A percentile compares a stretch with the other conserved stretches of the same genome.
Evolutionary conservation across 2,113 vertebrate genomes (phyloP).

Genomic region (Carassius auratus): DNA sequence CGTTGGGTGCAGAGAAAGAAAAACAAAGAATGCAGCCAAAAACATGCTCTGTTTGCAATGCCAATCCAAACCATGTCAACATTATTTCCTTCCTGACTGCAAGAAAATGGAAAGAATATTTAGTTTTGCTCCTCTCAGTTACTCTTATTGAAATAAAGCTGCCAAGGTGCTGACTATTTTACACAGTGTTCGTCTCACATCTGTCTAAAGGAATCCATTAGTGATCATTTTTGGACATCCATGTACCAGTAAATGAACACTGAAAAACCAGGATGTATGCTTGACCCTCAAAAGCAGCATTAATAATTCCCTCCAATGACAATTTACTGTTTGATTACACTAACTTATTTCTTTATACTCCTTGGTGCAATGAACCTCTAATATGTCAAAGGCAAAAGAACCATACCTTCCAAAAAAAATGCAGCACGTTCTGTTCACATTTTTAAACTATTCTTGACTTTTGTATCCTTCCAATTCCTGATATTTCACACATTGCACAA

Average conservation of each 20-base stretch:
- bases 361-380: slow-evolving; percentile 42
- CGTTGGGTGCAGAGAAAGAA: slow-evolving; percentile 30
- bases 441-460: slow-evolving; percentile 7
- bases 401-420: neutral
- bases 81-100: slow-evolving; percentile 41
- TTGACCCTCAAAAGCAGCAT: slow-evolving; percentile 33
- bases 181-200: neutral
- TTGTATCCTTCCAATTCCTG: neutral
- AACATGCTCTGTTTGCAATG: slow-evolving; percentile 41
- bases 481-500: slow-evolving; percentile 39
- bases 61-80: slow-evolving; percentile 14
- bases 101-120: slow-evolving; percentile 3
- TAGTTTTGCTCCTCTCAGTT: slow-evolving; percentile 19
- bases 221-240: slow-evolving; percentile 20
- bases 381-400: slow-evolving; percentile 22
- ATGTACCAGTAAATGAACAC: slow-evolving; percentile 28
- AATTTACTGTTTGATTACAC: slow-evolving; percentile 10
- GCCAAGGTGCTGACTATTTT: neutral
- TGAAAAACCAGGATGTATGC: slow-evolving; percentile 29
- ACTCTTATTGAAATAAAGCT: neutral
- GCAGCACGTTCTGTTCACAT: slow-evolving; percentile 31
- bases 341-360: slow-evolving; percentile 9
- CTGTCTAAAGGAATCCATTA: neutral
- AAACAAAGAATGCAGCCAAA: slow-evolving; percentile 57
- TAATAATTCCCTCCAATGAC: neutral